phyloP scores from a whole-genome alignment of 2,113 vertebrate species.

The Cavia aperea region DNA sequence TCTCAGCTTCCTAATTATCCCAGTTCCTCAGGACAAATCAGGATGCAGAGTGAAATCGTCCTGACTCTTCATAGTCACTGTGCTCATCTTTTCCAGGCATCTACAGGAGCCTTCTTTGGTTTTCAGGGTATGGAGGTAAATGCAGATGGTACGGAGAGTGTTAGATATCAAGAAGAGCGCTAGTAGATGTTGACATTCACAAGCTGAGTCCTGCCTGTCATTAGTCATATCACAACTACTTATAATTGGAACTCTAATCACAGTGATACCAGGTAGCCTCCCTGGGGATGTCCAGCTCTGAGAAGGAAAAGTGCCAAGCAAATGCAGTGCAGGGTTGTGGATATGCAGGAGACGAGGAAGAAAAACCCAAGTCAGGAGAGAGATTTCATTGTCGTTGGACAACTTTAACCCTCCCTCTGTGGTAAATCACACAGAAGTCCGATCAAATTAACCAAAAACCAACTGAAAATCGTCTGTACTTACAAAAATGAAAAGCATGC shows the following conservation, averaged over 20 bases:
- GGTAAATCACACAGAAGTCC: background rate
- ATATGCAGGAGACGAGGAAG: background rate
- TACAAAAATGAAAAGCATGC: constrained; percentile 28
- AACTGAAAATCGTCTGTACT: constrained; percentile 34
- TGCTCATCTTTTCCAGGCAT: background rate
- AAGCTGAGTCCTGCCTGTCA: background rate
- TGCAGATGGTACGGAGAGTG: background rate
- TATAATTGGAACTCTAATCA: background rate
- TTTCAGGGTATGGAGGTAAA: background rate
- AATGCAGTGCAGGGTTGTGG: background rate
- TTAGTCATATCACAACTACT: background rate
- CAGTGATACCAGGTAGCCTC: background rate
- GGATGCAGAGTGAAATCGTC: background rate
- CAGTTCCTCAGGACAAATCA: background rate
- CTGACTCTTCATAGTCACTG: background rate
- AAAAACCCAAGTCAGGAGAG: background rate
- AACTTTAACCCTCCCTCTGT: background rate
- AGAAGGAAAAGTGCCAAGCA: background rate
- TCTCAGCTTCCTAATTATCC: background rate
- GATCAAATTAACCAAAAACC: constrained; percentile 41
- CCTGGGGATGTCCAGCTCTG: background rate
- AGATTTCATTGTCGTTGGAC: background rate
- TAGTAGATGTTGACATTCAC: background rate
- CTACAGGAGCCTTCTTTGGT: background rate
- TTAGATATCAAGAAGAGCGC: background rate